phyloP scores from a whole-genome alignment of 2,113 vertebrate genomes.

The Pogonocichla stellata region DNA sequence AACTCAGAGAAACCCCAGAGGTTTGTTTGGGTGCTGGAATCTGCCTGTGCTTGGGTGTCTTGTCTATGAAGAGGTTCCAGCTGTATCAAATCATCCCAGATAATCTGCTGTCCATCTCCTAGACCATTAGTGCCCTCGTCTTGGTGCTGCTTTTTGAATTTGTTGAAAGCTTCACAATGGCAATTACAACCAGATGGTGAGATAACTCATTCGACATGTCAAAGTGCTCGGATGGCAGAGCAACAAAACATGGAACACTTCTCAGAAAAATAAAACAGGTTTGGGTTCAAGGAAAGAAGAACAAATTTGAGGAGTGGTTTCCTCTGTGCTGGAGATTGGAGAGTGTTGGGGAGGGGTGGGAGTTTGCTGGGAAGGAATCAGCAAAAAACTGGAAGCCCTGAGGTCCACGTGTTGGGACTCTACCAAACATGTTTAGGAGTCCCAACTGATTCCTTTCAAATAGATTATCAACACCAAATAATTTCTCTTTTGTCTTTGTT shows the following conservation, averaged over 20 bases:
- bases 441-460: background rate
- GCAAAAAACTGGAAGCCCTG: background rate
- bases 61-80: background rate
- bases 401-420: background rate
- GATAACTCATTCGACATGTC: fast-evolving
- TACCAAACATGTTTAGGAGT: background rate
- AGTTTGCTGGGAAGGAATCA: background rate
- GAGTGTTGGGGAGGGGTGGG: background rate
- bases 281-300: background rate
- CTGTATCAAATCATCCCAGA: background rate
- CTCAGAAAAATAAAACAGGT: background rate
- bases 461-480: background rate
- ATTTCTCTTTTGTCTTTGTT: background rate
- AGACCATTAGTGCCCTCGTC: background rate
- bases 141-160: background rate
- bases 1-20: background rate
- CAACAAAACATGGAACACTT: background rate
- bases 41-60: background rate
- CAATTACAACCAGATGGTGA: constrained; percentile 36
- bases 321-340: background rate
- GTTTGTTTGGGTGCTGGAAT: background rate
- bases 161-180: background rate
- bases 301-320: background rate
- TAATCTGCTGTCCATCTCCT: background rate
- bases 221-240: background rate